phyloP scores from a whole-genome alignment of 2,797 vertebrate species.

The Oryzias dopingdopingensis region DNA sequence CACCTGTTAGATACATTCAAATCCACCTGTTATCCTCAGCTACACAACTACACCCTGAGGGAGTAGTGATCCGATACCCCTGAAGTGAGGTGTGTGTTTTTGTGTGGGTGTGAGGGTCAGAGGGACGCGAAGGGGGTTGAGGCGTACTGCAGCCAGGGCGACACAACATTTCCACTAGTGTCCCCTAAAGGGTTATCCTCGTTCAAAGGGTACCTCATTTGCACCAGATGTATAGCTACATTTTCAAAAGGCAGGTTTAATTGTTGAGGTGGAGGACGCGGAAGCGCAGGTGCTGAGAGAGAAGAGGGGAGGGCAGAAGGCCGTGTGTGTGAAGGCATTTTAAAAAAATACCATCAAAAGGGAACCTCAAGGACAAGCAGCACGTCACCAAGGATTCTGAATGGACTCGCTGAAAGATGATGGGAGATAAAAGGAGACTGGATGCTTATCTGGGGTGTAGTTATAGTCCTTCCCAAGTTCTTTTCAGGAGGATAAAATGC shows the following conservation, averaged over 20 bases:
- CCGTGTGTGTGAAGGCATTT: constrained; percentile 22
- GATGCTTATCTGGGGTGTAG: constrained; percentile 38
- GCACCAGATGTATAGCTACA: constrained; percentile 56
- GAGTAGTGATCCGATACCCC: constrained; percentile 64
- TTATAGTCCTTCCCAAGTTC: constrained; percentile 37
- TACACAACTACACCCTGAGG: constrained; percentile 40
- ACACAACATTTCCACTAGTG: constrained; percentile 55
- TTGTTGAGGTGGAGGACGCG: constrained; percentile 43
- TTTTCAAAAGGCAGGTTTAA: constrained; percentile 55
- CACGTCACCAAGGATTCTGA: constrained; percentile 48
- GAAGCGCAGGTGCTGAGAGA: constrained; percentile 52
- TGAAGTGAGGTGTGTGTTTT: constrained; percentile 56
- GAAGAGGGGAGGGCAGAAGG: constrained; percentile 6
- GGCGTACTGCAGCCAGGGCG: constrained; percentile 34
- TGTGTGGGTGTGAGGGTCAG: constrained; percentile 24
- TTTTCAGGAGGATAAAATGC: constrained; percentile 38
- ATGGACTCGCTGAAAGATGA: constrained; percentile 47
- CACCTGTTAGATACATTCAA: constrained; percentile 64
- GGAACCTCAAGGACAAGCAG: constrained; percentile 26
- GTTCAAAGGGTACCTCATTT: constrained; percentile 64
- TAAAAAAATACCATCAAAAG: constrained; percentile 36
- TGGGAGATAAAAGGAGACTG: constrained; percentile 39
- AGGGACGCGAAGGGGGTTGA: constrained; percentile 24
- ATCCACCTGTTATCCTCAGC: constrained; percentile 64
- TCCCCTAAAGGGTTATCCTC: constrained; percentile 52